phyloP scores from a whole-genome alignment of 2,888 invertebrate genomes.

The Tetrapedia diversipes region DNA sequence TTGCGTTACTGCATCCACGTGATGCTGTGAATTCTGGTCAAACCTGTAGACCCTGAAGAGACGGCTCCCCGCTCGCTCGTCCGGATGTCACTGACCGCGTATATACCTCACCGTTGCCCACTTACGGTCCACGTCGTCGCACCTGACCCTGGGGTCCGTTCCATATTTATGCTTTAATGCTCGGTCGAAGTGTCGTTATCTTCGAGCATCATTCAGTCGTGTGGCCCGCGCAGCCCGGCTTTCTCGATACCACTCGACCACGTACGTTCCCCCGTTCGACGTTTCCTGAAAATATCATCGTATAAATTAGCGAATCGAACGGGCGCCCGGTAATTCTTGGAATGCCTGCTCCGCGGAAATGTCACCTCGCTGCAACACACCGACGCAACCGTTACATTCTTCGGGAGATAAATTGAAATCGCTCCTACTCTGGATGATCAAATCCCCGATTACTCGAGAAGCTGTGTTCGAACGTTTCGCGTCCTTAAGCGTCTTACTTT shows the following conservation, averaged over 20 bases:
- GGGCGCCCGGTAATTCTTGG: not conserved
- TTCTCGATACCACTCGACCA: constrained; percentile 8
- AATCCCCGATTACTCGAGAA: too few relatives aligned
- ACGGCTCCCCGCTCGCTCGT: constrained; percentile 38
- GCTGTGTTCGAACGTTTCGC: too few relatives aligned
- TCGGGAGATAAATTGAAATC: not conserved
- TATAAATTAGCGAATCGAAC: constrained; percentile 3
- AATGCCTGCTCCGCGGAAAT: not conserved
- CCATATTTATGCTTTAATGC: constrained; percentile 71
- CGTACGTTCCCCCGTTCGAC: too few relatives aligned
- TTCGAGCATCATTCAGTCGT: constrained; percentile 38
- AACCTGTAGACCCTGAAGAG: constrained; percentile 74
- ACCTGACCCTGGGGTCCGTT: constrained; percentile 71
- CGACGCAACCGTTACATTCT: not conserved
- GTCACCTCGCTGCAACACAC: too few relatives aligned
- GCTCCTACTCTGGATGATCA: too few relatives aligned
- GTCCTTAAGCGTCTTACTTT: too few relatives aligned
- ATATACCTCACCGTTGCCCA: constrained; percentile 66
- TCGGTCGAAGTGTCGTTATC: constrained; percentile 65
- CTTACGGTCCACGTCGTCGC: constrained; percentile 70
- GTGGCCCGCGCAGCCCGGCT: not conserved
- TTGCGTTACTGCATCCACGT: constrained; percentile 70
- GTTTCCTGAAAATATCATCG: constrained; percentile 12
- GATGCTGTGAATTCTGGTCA: constrained; percentile 78
- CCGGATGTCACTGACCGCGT: constrained; percentile 77